Evolutionary conservation across 2,888 invertebrate species (phyloP).

Genomic region (Drosophila differens): DNA sequence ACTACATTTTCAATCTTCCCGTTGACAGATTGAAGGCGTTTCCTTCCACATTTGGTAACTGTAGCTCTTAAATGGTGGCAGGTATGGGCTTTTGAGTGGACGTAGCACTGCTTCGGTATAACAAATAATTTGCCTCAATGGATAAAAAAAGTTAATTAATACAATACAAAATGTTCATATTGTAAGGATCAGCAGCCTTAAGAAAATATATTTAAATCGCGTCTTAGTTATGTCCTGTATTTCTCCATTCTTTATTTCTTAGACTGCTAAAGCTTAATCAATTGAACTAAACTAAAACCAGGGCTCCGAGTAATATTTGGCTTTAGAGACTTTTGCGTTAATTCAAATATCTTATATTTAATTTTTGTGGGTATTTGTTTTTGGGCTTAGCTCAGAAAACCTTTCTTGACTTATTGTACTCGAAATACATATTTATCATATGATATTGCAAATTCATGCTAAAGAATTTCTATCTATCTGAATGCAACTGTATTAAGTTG

Average conservation of each 20-base stretch:
- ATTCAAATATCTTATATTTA: background rate
- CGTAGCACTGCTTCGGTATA: too few species aligned
- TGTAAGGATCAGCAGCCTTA: background rate
- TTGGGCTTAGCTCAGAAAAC: background rate
- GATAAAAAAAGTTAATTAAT: background rate
- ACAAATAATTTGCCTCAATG: background rate
- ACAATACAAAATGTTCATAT: background rate
- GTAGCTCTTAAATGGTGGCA: background rate
- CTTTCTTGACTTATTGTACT: background rate
- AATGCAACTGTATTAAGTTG: slow-evolving; percentile 9
- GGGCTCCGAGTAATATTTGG: background rate
- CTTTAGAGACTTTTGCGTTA: background rate
- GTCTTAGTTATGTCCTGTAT: background rate
- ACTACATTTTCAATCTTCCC: background rate
- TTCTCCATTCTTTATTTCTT: background rate
- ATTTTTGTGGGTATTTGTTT: background rate
- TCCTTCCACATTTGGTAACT: background rate
- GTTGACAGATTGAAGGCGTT: background rate
- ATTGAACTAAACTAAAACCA: background rate
- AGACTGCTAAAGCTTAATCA: background rate
- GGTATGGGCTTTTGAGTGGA: too few species aligned
- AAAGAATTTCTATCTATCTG: slow-evolving; percentile 11
- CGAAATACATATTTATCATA: background rate
- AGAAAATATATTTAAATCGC: background rate
- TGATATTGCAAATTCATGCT: background rate